phyloP scores from a whole-genome alignment of 2,888 invertebrate species.

The Machimus atricapillus region DNA sequence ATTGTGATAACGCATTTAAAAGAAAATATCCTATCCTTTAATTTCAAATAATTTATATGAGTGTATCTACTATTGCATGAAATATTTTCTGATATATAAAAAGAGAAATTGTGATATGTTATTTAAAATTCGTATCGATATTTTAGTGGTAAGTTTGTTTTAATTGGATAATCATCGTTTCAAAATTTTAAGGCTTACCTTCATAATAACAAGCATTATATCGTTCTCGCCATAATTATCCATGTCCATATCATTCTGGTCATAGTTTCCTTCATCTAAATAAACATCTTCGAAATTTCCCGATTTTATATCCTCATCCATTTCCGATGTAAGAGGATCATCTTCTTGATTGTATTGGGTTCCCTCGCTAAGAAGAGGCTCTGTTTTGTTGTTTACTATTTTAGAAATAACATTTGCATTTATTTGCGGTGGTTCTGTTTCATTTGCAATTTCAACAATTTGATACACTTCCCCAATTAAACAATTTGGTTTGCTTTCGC shows the following conservation, averaged over 20 bases:
- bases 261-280: neutral
- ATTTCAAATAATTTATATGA: too few species aligned
- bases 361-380: neutral
- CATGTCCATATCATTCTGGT: neutral
- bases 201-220: constrained; percentile 5
- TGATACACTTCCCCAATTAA: neutral
- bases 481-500: neutral
- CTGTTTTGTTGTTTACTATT: neutral
- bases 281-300: neutral
- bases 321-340: neutral
- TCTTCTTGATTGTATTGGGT: neutral
- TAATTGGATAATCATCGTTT: too few species aligned
- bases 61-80: too few species aligned
- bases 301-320: neutral
- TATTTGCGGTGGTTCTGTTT: neutral
- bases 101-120: too few species aligned
- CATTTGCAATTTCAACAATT: neutral
- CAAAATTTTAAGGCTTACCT: neutral
- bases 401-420: neutral
- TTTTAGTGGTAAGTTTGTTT: too few species aligned
- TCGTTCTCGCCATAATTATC: neutral
- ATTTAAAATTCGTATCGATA: too few species aligned
- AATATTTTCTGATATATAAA: too few species aligned
- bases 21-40: too few species aligned
- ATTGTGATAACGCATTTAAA: too few species aligned